Percentiles rank a stretch among this genome's conserved stretches.
phyloP scores from a whole-genome alignment of 2,888 invertebrate species.

The Drosophila flavopinicola region DNA sequence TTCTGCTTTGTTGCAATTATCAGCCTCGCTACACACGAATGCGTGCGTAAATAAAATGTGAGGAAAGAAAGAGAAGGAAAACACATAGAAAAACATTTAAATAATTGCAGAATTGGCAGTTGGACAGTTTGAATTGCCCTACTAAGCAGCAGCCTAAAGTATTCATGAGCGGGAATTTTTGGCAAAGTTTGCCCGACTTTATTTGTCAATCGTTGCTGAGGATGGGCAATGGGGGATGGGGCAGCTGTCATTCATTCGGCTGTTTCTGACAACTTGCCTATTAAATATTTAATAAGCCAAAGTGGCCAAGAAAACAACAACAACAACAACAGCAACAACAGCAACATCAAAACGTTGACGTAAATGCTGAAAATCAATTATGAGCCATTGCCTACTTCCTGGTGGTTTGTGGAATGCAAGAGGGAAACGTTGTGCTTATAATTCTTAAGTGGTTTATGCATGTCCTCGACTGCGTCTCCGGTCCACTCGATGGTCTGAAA shows the following conservation, averaged over 20 bases:
- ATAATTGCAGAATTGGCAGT: constrained; percentile 69
- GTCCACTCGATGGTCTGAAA: constrained; percentile 19
- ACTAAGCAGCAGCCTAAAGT: constrained; percentile 39
- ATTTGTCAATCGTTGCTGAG: constrained; percentile 51
- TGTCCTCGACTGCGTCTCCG: constrained; percentile 1
- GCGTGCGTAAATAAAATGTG: constrained; percentile 66
- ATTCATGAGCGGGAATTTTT: constrained; percentile 51
- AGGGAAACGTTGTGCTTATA: constrained; percentile 7
- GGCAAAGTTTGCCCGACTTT: constrained; percentile 50
- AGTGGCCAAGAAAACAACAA: constrained; percentile 54
- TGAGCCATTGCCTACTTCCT: constrained; percentile 22
- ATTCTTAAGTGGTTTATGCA: constrained; percentile 59
- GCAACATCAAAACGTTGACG: constrained; percentile 1
- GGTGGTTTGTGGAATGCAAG: too few relatives aligned
- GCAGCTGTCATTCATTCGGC: constrained; percentile 54
- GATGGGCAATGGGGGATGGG: not conserved
- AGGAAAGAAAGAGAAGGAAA: constrained; percentile 7
- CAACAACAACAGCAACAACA: not conserved
- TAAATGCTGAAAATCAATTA: constrained; percentile 72
- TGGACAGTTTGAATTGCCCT: constrained; percentile 34
- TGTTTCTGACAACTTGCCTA: constrained; percentile 69
- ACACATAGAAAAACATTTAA: constrained; percentile 58
- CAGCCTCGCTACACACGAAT: constrained; percentile 76
- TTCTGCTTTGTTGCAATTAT: constrained; percentile 75
- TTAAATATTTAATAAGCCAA: constrained; percentile 80